Evolutionary conservation across 2,113 vertebrate genomes (phyloP), one percentile per base, ranked within the genome.

Genomic region (Atrichornis clamosus): DNA sequence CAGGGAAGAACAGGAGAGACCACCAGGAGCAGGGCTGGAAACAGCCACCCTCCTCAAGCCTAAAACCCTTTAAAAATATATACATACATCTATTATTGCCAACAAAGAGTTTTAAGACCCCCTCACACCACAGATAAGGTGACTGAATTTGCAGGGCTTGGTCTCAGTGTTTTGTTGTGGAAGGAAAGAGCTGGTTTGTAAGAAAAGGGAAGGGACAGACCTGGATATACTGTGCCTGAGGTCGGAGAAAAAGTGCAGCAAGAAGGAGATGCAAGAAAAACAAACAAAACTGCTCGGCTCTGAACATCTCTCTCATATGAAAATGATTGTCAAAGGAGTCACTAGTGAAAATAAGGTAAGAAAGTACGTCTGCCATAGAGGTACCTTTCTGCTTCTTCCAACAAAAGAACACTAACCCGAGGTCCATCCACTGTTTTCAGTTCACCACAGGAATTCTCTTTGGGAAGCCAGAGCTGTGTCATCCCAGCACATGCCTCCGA

Each of bases 281-380:
- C 81, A 39, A 84, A 90, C 53, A 62, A 83, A 79, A 90, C 37
- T 11, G 10, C 72, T 89, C 35, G 76, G n/a, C 55, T 90, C 82
- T 44, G 76, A 96, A 94, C 92, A 80, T 41, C 59, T 85, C 67
- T 94, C 87, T 85, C 46, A 18, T 20, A 56, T 41, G 78, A 94
- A 95, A 93, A 96, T 56, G 84, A 95, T 96, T 97, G 89, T 94
- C 95, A 78, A n/a, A 91, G 90, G 50, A 89, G 76, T 95, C 93
- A 94, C 92, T 94, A 85, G 93, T 93, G 88, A 93, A 96, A 97
- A 95, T 28, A 94, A 97, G 81, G 78, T 97, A 96, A 90, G 94
- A 97, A 97, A 95, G 93, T 41, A 90, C 6, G 89, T 80, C 87
- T 4, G 3, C 90, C 50, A 0, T n/a, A 86, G 96, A 98, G 92